Evolutionary conservation across 1,140 invertebrate genomes (phyloP).

Genomic region (Nebria ingens): DNA sequence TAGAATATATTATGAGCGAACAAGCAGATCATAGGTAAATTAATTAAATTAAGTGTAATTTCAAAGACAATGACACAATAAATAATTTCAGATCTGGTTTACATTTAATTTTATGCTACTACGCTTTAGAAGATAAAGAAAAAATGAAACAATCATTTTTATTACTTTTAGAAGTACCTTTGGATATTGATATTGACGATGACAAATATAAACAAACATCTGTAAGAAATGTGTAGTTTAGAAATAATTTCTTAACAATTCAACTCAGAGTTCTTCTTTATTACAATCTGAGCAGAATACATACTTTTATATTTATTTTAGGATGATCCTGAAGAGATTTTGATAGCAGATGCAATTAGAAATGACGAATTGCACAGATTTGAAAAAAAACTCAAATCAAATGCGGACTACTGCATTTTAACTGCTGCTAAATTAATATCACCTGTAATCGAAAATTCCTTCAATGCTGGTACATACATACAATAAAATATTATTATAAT

Average conservation of each 20-base stretch:
- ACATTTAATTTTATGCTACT: conserved; percentile 87
- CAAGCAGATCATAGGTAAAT: conserved; percentile 65
- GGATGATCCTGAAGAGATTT: conserved; percentile 60
- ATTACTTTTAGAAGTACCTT: conserved; percentile 77
- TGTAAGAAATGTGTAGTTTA: conserved; percentile 20
- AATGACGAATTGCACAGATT: conserved; percentile 68
- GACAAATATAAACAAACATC: conserved; percentile 50
- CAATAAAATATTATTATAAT: neutral
- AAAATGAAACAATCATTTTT: conserved; percentile 91
- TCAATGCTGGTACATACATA: conserved; percentile 55
- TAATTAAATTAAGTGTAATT: conserved; percentile 1
- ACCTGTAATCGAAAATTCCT: conserved; percentile 69
- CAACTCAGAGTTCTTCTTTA: no score
- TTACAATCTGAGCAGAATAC: no score
- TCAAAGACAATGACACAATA: neutral
- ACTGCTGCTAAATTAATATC: conserved; percentile 88
- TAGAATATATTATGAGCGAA: conserved; percentile 97
- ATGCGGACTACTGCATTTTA: conserved; percentile 77
- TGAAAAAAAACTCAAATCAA: conserved; percentile 60
- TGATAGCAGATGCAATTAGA: conserved; percentile 67
- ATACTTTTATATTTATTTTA: conserved; percentile 26
- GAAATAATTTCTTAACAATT: no score
- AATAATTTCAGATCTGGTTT: conserved; percentile 55
- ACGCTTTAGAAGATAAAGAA: conserved; percentile 84
- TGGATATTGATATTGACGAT: conserved; percentile 68